Percentiles rank a stretch among this genome's conserved stretches.
phyloP scores from a whole-genome alignment of 2,113 vertebrate genomes.

The Zootoca vivipara region DNA sequence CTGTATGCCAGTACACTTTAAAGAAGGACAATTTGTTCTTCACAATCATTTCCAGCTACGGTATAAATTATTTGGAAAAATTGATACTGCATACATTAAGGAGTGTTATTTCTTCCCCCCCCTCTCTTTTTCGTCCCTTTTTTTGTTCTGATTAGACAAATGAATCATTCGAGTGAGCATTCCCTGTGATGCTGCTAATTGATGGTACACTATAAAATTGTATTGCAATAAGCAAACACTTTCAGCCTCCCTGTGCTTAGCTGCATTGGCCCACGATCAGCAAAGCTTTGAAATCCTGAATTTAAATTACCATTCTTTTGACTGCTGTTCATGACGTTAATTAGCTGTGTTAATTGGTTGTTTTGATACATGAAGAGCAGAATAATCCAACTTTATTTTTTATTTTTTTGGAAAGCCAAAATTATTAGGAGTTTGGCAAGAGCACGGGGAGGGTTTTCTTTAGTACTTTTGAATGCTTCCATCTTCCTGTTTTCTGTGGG shows the following conservation, averaged over 20 bases:
- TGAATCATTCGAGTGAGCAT: constrained; percentile 62
- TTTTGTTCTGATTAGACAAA: constrained; percentile 64
- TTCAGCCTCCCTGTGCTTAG: constrained; percentile 76
- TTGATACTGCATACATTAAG: constrained; percentile 46
- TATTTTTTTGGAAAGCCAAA: constrained; percentile 71
- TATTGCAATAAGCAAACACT: constrained; percentile 74
- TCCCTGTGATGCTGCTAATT: constrained; percentile 75
- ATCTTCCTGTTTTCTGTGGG: constrained; percentile 52
- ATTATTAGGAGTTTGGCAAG: constrained; percentile 81
- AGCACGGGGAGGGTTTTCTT: constrained; percentile 63
- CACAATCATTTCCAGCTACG: constrained; percentile 44
- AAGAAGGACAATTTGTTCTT: constrained; percentile 47
- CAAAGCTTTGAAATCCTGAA: constrained; percentile 82
- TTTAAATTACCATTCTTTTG: constrained; percentile 83
- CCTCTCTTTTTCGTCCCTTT: not conserved
- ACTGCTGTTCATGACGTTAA: constrained; percentile 90
- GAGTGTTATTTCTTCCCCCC: constrained; percentile 22
- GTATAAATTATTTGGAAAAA: constrained; percentile 55
- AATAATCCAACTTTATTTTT: constrained; percentile 73
- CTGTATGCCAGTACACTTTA: not conserved
- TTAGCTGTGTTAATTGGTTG: constrained; percentile 97
- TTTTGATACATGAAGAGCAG: constrained; percentile 90
- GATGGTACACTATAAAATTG: constrained; percentile 77
- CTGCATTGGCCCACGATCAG: constrained; percentile 77
- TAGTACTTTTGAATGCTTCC: constrained; percentile 51